Conservation (phyloP, 2,888 invertebrate species). For the Ligdia adustata region DNA sequence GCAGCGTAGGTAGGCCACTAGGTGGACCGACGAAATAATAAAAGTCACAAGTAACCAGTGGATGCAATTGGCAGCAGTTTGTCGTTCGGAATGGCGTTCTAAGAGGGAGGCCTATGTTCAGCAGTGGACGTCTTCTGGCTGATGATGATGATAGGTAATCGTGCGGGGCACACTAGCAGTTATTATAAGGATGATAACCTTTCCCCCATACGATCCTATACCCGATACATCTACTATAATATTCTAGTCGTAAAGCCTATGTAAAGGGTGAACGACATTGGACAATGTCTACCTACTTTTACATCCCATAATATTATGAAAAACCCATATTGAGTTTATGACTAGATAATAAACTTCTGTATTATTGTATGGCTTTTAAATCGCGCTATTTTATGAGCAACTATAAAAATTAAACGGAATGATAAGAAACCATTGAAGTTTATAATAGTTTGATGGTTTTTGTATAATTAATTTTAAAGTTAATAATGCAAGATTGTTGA, state of each 20-base stretch:
- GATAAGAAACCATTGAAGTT: constrained; percentile 44
- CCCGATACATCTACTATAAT: constrained; percentile 17
- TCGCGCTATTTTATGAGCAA: constrained; percentile 49
- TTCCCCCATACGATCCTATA: constrained; percentile 39
- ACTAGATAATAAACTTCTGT: constrained; percentile 48
- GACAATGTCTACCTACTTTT: constrained; percentile 47
- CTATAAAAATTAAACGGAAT: constrained; percentile 52
- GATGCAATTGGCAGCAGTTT: too few relatives aligned
- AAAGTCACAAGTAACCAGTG: too few relatives aligned
- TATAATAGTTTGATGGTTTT: constrained; percentile 41
- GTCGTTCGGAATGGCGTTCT: too few relatives aligned
- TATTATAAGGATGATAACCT: constrained; percentile 37
- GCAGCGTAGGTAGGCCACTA: too few relatives aligned
- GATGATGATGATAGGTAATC: too few relatives aligned
- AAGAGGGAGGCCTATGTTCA: too few relatives aligned
- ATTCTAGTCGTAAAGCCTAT: constrained; percentile 43
- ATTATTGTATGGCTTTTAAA: constrained; percentile 54
- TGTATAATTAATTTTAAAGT: constrained; percentile 36
- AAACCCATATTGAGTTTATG: constrained; percentile 57
- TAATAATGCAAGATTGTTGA: constrained; percentile 2
- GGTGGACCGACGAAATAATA: too few relatives aligned
- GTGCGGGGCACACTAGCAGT: too few relatives aligned
- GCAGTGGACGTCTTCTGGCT: too few relatives aligned
- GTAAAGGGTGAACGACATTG: constrained; percentile 56
- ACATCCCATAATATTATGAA: constrained; percentile 54